Base-by-base conservation (phyloP, 2,113 vertebrate species). In the Phaethornis superciliosus region DNA sequence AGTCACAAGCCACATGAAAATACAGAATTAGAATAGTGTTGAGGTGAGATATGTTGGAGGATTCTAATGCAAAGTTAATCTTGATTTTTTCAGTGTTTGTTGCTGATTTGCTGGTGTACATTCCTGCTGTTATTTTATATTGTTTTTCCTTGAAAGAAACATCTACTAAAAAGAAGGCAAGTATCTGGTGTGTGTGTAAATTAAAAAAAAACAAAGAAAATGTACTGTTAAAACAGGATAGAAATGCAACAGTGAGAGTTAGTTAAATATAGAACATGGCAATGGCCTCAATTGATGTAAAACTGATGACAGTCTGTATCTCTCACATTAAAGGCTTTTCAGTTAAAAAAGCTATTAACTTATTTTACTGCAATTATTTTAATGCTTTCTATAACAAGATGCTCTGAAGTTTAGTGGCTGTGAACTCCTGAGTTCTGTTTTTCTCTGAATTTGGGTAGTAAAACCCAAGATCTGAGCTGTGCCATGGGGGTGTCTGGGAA, bases 121-220 rank as follows among this genome's bases (percentile, higher is more conserved):
- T 99, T 94, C 99, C 99, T 92, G 99, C 99, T 21, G 99, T 99
- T 86, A 91, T 99, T 94, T 90, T 99, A 47, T 99, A 99, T 96
- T 99, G 98, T 92, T 98, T 97, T 22, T 98, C 97, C 94, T 97
- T 99, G 95, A 98, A 95, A 94, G 98, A 99, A 88, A 98, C 97
- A 64, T 98, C 99, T 60, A 59, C 96, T 22, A 99, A 97, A 95
- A 99, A 97, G 96, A 99, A 99, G 98, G 99, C 98, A 97, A 97
- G 97, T 97, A 92, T 49, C 13, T 37, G 35, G 11, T 68, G 13
- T 75, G 17, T 47, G n/a, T 81, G 26, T 52, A 47, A 89, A 79
- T 75, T 42, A 82, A 44, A 67, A n/a, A 59, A 1, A 6, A 59
- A 59, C 9, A 40, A 40, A 60, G 46, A 27, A 83, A 51, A n/a